Conservation (phyloP, 2,113 vertebrate species). For the Nycticorax nycticorax region DNA sequence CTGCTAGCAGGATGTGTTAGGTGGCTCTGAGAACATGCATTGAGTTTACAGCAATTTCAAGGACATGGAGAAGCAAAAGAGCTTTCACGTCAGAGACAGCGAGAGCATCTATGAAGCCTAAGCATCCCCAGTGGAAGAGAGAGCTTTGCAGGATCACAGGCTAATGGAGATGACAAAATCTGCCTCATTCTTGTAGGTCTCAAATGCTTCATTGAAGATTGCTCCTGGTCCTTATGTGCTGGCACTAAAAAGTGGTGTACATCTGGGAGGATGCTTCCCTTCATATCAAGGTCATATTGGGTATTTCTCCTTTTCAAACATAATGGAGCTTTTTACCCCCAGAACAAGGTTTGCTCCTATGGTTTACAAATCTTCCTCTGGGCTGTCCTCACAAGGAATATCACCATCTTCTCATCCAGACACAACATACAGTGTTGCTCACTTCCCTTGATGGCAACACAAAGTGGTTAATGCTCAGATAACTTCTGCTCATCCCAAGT, state of each 20-base stretch:
- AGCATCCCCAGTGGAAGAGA: neutral
- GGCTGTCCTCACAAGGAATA: neutral
- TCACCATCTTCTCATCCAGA: neutral
- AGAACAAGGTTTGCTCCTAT: neutral
- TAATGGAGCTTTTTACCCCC: neutral
- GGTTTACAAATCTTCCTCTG: neutral
- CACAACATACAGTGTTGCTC: accelerated
- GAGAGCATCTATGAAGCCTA: neutral
- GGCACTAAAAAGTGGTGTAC: neutral
- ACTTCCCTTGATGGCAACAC: accelerated
- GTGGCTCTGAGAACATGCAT: neutral
- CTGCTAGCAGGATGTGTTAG: neutral
- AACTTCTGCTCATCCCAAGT: neutral
- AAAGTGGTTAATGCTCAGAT: neutral
- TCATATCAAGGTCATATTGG: neutral
- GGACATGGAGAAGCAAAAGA: neutral
- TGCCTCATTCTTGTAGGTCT: neutral
- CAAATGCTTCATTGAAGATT: neutral
- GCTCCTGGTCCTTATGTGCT: neutral
- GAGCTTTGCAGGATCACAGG: neutral
- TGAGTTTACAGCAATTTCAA: neutral
- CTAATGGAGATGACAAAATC: neutral
- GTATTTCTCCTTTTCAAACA: neutral
- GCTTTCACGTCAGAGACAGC: neutral
- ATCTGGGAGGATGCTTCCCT: neutral